Percentiles rank a stretch among this genome's conserved stretches.
These are phyloP conservation scores for Oryzaephilus surinamensis DNA, from an alignment of 1,140 invertebrate species.

Conservation along the genomic window DNA sequence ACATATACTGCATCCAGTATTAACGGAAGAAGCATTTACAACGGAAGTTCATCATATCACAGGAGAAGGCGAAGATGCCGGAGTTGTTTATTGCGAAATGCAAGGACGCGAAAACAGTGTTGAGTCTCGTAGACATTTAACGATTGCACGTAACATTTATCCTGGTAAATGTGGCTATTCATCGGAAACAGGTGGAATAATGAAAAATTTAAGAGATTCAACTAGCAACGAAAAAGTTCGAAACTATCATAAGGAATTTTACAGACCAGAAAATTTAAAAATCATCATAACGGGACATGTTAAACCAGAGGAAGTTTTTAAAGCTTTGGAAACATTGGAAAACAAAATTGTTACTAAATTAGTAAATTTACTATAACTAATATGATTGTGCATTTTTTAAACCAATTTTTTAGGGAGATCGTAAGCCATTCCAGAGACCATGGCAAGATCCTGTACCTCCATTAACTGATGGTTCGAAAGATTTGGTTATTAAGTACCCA, in stretches of 20 bases:
- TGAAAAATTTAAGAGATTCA: slow-evolving; percentile 72
- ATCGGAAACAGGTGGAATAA: slow-evolving; percentile 71
- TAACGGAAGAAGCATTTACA: slow-evolving; percentile 70
- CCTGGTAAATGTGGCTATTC: slow-evolving; percentile 74
- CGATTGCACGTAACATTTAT: slow-evolving; percentile 59
- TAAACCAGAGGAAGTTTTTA: slow-evolving; percentile 63
- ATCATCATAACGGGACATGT: slow-evolving; percentile 77
- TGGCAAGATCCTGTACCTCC: slow-evolving; percentile 65
- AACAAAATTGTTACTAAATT: slow-evolving; percentile 58
- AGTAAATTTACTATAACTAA: neutral
- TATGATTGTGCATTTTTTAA: slow-evolving; percentile 16
- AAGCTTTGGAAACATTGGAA: slow-evolving; percentile 60
- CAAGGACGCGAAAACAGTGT: slow-evolving; percentile 74
- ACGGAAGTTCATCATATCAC: slow-evolving; percentile 91
- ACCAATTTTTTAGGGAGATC: too few relatives aligned
- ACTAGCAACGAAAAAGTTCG: slow-evolving; percentile 73
- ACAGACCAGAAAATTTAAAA: slow-evolving; percentile 81
- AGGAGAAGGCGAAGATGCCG: slow-evolving; percentile 76
- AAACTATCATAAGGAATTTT: slow-evolving; percentile 75
- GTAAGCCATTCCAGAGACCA: slow-evolving; percentile 53
- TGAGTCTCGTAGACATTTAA: slow-evolving; percentile 53
- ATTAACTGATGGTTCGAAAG: slow-evolving; percentile 41
- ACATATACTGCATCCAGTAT: slow-evolving; percentile 75
- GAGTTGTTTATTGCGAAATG: slow-evolving; percentile 92
- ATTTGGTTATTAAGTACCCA: slow-evolving; percentile 55